Evolutionary conservation across 2,113 vertebrate species (phyloP).

Genomic region (Catharus fuscescens): DNA sequence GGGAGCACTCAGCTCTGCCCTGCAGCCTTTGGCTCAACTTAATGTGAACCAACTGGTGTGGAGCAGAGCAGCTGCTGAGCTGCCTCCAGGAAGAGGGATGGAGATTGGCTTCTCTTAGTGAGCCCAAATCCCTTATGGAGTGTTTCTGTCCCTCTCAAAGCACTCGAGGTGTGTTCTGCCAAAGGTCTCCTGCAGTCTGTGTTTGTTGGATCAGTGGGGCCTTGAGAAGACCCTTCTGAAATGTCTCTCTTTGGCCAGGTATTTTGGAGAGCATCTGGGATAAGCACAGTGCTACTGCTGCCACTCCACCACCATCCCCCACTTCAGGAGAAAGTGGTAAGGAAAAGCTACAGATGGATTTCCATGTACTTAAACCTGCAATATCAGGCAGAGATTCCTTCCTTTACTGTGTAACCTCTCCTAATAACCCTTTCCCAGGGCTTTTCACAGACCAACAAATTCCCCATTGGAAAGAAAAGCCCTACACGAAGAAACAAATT

Average conservation of each 20-base stretch:
- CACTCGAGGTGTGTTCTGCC: neutral
- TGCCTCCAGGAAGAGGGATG: neutral
- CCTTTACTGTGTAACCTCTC: neutral
- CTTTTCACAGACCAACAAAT: neutral
- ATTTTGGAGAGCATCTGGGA: conserved; percentile 97
- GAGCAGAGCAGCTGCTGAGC: neutral
- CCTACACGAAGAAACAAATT: neutral
- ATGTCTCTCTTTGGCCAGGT: conserved; percentile 75
- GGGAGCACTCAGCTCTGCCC: neutral
- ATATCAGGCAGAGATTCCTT: neutral
- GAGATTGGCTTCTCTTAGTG: neutral
- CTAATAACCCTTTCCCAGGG: neutral
- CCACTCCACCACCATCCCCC: conserved; percentile 95
- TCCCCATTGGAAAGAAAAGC: neutral
- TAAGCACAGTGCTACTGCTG: conserved; percentile 93
- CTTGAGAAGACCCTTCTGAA: neutral
- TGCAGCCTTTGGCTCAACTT: neutral
- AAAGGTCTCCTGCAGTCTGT: neutral
- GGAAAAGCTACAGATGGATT: neutral
- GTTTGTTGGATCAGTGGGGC: neutral
- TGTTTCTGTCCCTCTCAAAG: neutral
- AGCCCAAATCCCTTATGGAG: neutral
- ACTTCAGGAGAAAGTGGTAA: conserved; percentile 93
- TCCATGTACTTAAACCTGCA: neutral
- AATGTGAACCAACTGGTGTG: rapidly evolving